Evolutionary conservation across 1,140 invertebrate species (phyloP), one percentile per base, ranked within the genome.

Genomic region (Eueides isabella): DNA sequence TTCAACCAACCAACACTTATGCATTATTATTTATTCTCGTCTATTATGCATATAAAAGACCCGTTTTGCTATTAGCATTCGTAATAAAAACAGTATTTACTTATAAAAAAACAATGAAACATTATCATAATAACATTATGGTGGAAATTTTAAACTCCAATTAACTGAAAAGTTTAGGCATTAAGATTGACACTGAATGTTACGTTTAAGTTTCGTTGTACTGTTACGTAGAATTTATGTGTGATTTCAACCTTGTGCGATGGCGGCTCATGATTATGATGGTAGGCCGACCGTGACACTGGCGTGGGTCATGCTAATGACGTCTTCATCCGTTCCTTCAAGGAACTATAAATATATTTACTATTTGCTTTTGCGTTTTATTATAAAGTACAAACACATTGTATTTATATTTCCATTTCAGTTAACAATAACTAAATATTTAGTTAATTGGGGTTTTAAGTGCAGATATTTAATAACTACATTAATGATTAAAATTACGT

Each of bases 211-310:
- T 55, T 55, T 55, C 19, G 12, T 11, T 55, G 48, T 55, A 55
- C 48, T 55, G 48, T 55, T 55, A 55, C 48, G 48, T 55, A 23
- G 72, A 76, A 79, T 68, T 75, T 77, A 76, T 77, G 77, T 75
- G 79, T 71, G 73, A 71, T 70, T 81, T 79, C 85, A 90, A 87
- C 88, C 88, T 92, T 90, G 87, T 78, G 78, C 81, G 85, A 86
- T 85, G 85, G 83, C 83, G 72, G 83, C 74, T 76, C 78, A 80
- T 80, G 84, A 86, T 87, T 86, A 85, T 80, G 85, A 81, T 82
- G 83, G 76, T 79, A 85, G 78, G 71, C 78, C 86, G 88, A 83
- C 90, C 89, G 87, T 92, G 90, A 91, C 90, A 92, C 84, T 92
- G 90, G 81, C 83, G 76, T 76, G 76, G 84, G 84, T 83, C 85